Evolutionary conservation across 2,888 invertebrate species (phyloP).

Genomic region (Folsomia candida): DNA sequence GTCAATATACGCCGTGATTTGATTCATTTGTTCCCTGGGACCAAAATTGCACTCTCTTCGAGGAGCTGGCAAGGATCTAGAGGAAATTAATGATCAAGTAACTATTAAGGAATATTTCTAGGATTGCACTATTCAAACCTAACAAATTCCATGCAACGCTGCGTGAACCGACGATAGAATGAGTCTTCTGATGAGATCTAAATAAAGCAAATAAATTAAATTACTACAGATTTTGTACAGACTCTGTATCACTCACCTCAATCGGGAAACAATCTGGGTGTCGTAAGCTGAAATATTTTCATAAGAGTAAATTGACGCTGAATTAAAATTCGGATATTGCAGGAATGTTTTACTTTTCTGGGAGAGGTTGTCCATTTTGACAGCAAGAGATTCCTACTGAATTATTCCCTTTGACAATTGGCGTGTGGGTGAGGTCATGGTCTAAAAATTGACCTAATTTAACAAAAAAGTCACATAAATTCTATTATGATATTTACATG

Average conservation of each 20-base stretch:
- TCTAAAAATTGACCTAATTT: constrained; percentile 47
- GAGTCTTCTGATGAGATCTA: constrained; percentile 55
- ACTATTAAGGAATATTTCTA: background rate
- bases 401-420: constrained; percentile 50
- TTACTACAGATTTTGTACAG: constrained; percentile 44
- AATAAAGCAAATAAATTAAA: constrained; percentile 54
- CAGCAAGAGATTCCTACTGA: constrained; percentile 54
- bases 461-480: constrained; percentile 9
- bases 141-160: constrained; percentile 57
- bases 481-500: background rate
- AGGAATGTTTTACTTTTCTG: constrained; percentile 11
- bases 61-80: constrained; percentile 55
- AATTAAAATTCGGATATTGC: background rate
- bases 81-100: background rate
- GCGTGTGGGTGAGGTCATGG: constrained; percentile 49
- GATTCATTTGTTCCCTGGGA: constrained; percentile 66
- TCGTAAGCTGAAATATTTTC: constrained; percentile 33
- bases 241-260: constrained; percentile 10
- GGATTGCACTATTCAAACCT: constrained; percentile 43
- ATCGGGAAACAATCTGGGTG: constrained; percentile 55
- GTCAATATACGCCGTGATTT: constrained; percentile 71
- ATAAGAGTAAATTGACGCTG: background rate
- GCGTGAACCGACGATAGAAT: constrained; percentile 54
- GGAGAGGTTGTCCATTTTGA: constrained; percentile 52
- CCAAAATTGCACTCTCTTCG: constrained; percentile 57